A percentile compares a stretch with the other conserved stretches of the same genome.
phyloP scores from a whole-genome alignment of 2,797 vertebrate genomes.

The Bufotes viridis region DNA sequence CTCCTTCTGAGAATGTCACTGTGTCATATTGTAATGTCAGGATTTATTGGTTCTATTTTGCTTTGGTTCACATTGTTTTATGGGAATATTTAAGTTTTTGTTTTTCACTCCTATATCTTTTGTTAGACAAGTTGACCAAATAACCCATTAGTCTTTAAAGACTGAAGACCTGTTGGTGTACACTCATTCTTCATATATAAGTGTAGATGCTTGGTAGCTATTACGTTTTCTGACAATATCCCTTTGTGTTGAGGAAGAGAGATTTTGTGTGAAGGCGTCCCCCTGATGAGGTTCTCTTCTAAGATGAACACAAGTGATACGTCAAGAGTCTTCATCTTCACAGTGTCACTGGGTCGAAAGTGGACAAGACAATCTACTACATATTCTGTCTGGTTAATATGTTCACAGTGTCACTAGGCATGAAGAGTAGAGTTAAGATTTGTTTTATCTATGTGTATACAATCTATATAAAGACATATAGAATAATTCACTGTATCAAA shows the following conservation, averaged over 20 bases:
- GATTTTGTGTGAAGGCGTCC: conserved; percentile 1
- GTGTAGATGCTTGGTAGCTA: conserved; percentile 14
- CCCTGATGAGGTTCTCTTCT: conserved; percentile 17
- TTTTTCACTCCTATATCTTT: conserved; percentile 17
- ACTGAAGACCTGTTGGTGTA: neutral
- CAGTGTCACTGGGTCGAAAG: neutral
- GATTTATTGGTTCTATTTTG: conserved; percentile 40
- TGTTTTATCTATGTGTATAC: neutral
- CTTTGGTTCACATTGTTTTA: conserved; percentile 17
- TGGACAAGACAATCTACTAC: neutral
- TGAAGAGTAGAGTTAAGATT: neutral
- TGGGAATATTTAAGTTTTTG: conserved; percentile 24
- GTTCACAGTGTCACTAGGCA: neutral
- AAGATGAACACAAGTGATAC: conserved; percentile 43
- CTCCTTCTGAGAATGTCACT: conserved; percentile 26
- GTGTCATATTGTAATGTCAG: conserved; percentile 45
- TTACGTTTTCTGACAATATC: conserved; percentile 27
- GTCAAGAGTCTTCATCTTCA: conserved; percentile 26
- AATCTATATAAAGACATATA: neutral
- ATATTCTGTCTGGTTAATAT: conserved; percentile 2
- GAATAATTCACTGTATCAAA: too few species aligned
- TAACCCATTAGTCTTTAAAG: conserved; percentile 38
- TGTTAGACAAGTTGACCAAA: conserved; percentile 28
- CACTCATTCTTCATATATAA: conserved; percentile 30
- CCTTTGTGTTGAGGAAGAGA: conserved; percentile 27